Base-by-base conservation (phyloP, 2,797 vertebrate genomes). In the Pangasius djambal region DNA sequence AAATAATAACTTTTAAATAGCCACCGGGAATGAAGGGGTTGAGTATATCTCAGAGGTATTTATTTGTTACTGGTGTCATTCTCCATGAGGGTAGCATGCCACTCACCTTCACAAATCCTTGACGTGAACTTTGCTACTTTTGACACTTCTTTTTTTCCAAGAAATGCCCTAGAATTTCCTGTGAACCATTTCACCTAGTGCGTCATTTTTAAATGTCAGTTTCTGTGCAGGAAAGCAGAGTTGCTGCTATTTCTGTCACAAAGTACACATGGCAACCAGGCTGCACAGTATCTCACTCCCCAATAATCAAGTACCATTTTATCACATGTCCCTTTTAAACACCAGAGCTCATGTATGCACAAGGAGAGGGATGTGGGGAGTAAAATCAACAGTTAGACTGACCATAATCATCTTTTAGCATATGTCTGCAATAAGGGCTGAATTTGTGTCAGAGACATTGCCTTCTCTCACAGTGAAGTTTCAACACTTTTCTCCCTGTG, bases 231-330 rank as follows among this genome's bases (percentile, higher is more conserved):
- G 15, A 63, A 63, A 83, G 10, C 81, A 65, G 57, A 15, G 22
- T 63, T 83, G 81, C 22, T n/a, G 12, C 57, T 83, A 63, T 83
- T 83, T 83, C 22, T 63, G 81, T 83, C 59, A 34, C 52, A 65
- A n/a, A 83, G 81, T 83, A n/a, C 25, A 63, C 81, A 83, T 65
- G 59, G 37, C 81, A 63, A 9, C 59, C 3, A 5, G 37, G 6
- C 37, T 40, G 25, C 55, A 61, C 79, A 40, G 20, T 61, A 6
- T 59, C 22, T 83, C 22, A 28, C 5, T 22, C 5, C 57, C 10
- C 57, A 25, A 6, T 82, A 82, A 61, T 82, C 34, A 40, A 40
- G 18, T 59, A 12, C 8, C 31, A 37, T 57, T 57, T 81, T 57
- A 57, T 59, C 18, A 79, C 1, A 12, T n/a, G 9, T 57, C 1